Conservation (phyloP, 2,888 invertebrate species). For the Philereme vetulata region DNA sequence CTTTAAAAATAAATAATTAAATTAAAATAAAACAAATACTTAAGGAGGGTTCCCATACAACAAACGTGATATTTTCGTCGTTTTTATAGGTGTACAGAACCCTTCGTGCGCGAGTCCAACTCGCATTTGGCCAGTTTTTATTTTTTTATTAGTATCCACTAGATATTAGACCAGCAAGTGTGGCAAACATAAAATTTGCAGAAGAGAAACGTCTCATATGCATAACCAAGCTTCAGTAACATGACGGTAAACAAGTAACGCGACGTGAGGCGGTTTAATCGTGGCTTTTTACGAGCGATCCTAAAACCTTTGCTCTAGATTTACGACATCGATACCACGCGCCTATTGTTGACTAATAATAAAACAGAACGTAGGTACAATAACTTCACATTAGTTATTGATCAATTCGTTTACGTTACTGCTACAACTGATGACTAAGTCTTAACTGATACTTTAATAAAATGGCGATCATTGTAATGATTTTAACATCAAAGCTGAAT, state of each 20-base stretch:
- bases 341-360: slow-evolving; percentile 27
- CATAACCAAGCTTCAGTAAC: slow-evolving; percentile 41
- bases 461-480: neutral
- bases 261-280: slow-evolving; percentile 38
- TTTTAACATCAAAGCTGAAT: slow-evolving; percentile 1
- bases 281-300: slow-evolving; percentile 48
- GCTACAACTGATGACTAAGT: neutral
- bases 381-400: slow-evolving; percentile 22
- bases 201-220: slow-evolving; percentile 42
- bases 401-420: slow-evolving; percentile 22
- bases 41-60: no score
- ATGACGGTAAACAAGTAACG: slow-evolving; percentile 49
- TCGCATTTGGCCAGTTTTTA: no score
- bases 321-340: slow-evolving; percentile 24
- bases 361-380: slow-evolving; percentile 8
- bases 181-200: slow-evolving; percentile 46
- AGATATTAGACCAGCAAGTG: slow-evolving; percentile 43
- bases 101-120: no score
- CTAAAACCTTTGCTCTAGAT: slow-evolving; percentile 44
- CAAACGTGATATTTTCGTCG: no score
- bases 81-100: no score
- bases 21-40: no score
- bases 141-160: slow-evolving; percentile 14
- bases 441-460: neutral
- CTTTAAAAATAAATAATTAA: no score